Evolutionary conservation across 2,113 vertebrate genomes (phyloP).

Genomic region (Peromyscus polionotus): DNA sequence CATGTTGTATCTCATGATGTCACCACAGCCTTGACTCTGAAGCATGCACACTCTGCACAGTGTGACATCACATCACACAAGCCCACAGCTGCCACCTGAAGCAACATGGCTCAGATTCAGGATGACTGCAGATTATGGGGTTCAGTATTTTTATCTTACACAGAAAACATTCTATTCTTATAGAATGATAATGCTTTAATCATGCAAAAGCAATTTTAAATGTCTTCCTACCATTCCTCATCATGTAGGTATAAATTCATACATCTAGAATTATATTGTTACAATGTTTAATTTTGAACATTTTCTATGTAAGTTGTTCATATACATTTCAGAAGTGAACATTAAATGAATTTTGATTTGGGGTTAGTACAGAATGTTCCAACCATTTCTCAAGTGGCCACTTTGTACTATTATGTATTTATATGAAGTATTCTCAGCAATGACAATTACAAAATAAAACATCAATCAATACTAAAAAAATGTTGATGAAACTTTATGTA

Average conservation of each 20-base stretch:
- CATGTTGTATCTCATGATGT: background rate
- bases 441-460: background rate
- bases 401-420: background rate
- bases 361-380: background rate
- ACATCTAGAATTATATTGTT: background rate
- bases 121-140: background rate
- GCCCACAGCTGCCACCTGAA: too few species aligned
- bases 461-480: background rate
- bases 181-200: background rate
- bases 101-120: background rate
- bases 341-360: background rate
- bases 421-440: background rate
- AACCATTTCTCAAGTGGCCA: background rate
- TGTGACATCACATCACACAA: background rate
- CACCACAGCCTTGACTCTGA: too few species aligned
- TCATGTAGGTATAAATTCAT: background rate
- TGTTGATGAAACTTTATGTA: background rate
- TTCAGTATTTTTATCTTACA: background rate
- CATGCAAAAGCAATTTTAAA: background rate
- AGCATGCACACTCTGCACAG: background rate
- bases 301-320: background rate
- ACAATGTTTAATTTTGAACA: background rate
- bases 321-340: background rate
- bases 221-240: background rate
- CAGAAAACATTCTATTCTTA: background rate